A percentile compares a stretch with the other conserved stretches of the same genome.
phyloP scores from a whole-genome alignment of 2,113 vertebrate species.

The Collichthys lucidus region DNA sequence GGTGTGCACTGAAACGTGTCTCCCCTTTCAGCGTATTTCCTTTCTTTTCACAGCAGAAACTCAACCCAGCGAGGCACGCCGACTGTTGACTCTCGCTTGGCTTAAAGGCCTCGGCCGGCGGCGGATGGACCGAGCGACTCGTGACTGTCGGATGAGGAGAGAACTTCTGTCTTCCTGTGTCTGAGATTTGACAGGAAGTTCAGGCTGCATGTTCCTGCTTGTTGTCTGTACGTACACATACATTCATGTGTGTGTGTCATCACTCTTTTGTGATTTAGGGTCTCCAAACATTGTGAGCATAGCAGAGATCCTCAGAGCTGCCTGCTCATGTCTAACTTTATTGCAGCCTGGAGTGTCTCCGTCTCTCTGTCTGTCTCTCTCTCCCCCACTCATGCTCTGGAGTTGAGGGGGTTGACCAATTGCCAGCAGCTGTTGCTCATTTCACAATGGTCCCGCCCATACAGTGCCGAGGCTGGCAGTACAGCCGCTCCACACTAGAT shows the following conservation, averaged over 20 bases:
- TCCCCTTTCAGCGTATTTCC: slow-evolving; percentile 25
- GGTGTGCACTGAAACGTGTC: slow-evolving; percentile 17
- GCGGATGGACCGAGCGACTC: neutral
- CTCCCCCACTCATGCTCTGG: neutral
- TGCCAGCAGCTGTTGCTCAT: slow-evolving; percentile 69
- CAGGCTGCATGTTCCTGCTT: slow-evolving; percentile 6
- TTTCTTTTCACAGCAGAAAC: slow-evolving; percentile 34
- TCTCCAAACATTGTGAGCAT: slow-evolving; percentile 38
- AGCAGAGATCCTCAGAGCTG: slow-evolving; percentile 38
- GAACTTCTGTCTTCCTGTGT: neutral
- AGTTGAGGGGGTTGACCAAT: slow-evolving; percentile 54
- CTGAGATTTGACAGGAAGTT: neutral
- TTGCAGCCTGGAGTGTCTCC: neutral
- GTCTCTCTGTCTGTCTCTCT: neutral
- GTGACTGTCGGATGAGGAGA: too few species aligned
- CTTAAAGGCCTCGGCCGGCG: neutral
- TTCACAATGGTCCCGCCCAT: slow-evolving; percentile 55
- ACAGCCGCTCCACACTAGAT: slow-evolving; percentile 8
- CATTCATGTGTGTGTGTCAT: neutral
- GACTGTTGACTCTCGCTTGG: slow-evolving; percentile 12
- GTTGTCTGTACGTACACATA: neutral
- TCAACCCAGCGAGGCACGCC: neutral
- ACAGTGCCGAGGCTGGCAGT: slow-evolving; percentile 19
- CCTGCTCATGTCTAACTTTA: slow-evolving; percentile 60
- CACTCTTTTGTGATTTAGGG: neutral